Conservation (phyloP, 1,140 invertebrate genomes). For the Drosophila mauritiana region DNA sequence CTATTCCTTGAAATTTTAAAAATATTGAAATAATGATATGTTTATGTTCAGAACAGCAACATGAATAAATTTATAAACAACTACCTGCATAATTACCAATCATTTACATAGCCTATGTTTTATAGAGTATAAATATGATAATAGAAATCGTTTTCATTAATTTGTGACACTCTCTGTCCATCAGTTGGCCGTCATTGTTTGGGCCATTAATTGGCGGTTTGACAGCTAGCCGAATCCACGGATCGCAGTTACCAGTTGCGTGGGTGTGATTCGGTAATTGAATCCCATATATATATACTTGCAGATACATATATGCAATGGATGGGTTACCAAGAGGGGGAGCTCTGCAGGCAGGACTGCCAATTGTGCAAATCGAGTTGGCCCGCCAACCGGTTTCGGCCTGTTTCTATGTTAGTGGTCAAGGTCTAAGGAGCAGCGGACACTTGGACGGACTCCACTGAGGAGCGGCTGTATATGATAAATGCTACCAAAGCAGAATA, state of each 20-base stretch:
- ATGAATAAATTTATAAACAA: too few relatives aligned
- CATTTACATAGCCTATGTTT: neutral
- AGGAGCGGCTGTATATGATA: constrained; percentile 36
- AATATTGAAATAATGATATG: too few relatives aligned
- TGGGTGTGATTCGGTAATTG: constrained; percentile 66
- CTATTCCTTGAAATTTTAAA: too few relatives aligned
- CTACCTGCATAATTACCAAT: too few relatives aligned
- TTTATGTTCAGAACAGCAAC: too few relatives aligned
- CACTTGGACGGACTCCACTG: constrained; percentile 6
- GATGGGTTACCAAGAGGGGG: neutral
- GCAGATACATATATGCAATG: constrained; percentile 6
- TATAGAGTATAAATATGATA: constrained; percentile 24
- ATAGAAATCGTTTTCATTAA: constrained; percentile 48
- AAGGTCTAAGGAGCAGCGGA: constrained; percentile 81
- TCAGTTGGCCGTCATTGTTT: constrained; percentile 40
- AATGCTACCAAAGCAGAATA: constrained; percentile 65
- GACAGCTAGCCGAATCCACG: constrained; percentile 54
- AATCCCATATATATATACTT: constrained; percentile 22
- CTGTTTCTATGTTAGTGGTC: constrained; percentile 83
- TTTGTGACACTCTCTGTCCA: constrained; percentile 40
- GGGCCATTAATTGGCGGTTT: constrained; percentile 65
- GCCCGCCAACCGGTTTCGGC: constrained; percentile 56
- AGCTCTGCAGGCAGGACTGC: constrained; percentile 9
- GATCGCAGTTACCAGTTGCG: constrained; percentile 24
- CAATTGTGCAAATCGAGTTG: constrained; percentile 38